phyloP scores from a whole-genome alignment of 2,113 vertebrate species.

The Bostrychus sinensis region DNA sequence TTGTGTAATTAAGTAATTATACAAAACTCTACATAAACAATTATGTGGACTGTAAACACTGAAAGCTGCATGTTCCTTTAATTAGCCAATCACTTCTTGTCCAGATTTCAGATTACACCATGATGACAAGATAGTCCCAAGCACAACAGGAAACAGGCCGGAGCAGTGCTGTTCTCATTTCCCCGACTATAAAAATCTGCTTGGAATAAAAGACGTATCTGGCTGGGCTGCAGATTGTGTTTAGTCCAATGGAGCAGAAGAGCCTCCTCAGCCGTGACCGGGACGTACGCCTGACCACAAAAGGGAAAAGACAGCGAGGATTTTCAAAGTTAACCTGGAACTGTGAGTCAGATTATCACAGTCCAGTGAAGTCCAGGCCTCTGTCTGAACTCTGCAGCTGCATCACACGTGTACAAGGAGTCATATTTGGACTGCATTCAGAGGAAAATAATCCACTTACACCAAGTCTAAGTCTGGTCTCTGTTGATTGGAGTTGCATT shows the following conservation, averaged over 20 bases:
- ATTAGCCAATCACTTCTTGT: constrained; percentile 13
- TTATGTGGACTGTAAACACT: neutral
- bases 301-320: constrained; percentile 46
- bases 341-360: constrained; percentile 20
- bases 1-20: neutral
- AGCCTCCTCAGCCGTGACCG: constrained; percentile 51
- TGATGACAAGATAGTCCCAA: constrained; percentile 11
- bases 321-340: constrained; percentile 3
- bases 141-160: constrained; percentile 27
- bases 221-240: constrained; percentile 23
- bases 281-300: constrained; percentile 56
- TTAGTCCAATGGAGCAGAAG: constrained; percentile 5
- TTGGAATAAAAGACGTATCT: constrained; percentile 7
- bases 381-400: constrained; percentile 12
- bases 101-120: neutral
- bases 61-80: neutral
- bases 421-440: neutral
- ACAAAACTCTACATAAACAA: neutral
- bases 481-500: too few relatives aligned
- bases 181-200: neutral
- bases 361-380: neutral
- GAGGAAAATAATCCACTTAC: neutral
- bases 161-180: neutral
- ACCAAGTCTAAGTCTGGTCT: too few relatives aligned
- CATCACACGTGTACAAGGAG: neutral